Conservation (phyloP, 2,888 invertebrate genomes). For the Palloptera scutellata region DNA sequence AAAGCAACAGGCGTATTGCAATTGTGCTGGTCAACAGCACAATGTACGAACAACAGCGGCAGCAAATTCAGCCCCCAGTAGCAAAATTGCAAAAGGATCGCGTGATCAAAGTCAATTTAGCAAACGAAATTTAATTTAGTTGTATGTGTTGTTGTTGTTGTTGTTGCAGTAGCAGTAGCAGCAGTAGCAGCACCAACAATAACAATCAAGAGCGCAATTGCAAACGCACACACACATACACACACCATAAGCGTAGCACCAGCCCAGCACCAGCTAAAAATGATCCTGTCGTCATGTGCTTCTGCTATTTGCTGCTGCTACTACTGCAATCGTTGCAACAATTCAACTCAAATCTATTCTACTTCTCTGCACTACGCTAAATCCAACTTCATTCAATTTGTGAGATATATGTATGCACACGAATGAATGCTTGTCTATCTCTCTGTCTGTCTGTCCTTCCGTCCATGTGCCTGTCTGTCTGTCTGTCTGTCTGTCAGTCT, state of each 20-base stretch:
- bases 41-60: constrained; percentile 13
- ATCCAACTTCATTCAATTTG: constrained; percentile 1
- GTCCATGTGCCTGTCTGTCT: not conserved
- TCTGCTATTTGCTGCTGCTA: constrained; percentile 23
- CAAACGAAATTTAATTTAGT: constrained; percentile 43
- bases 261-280: constrained; percentile 28
- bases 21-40: constrained; percentile 22
- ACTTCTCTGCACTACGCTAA: constrained; percentile 6
- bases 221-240: constrained; percentile 20
- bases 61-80: constrained; percentile 32
- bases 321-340: constrained; percentile 21
- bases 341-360: constrained; percentile 15
- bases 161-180: constrained; percentile 14
- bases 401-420: not conserved
- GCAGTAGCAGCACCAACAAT: constrained; percentile 20
- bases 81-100: constrained; percentile 50
- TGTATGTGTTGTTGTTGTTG: constrained; percentile 24
- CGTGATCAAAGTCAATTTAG: constrained; percentile 65
- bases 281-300: constrained; percentile 46
- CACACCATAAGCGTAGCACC: not conserved
- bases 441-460: no score
- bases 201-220: constrained; percentile 19
- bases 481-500: not conserved
- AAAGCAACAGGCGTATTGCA: not conserved
- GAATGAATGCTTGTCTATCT: no score